Evolutionary conservation across 2,113 vertebrate species (phyloP), one percentile per base, ranked within the genome.

Genomic region (Stigmatopora argus): DNA sequence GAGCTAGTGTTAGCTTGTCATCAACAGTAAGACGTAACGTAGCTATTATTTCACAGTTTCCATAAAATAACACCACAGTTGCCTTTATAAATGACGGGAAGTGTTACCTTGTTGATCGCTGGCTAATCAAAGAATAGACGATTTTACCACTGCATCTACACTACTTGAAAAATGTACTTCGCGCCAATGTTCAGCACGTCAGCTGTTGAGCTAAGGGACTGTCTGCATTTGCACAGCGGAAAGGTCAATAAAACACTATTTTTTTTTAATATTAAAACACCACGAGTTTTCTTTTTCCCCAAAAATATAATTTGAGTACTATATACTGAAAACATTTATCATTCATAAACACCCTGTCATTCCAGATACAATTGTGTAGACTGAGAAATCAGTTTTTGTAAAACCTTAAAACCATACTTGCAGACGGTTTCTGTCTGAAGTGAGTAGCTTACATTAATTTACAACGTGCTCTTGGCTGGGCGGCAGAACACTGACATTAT

Each of bases 101-200:
- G 18, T 38, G 14, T 4, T 23, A 45, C 41, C 59, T 45, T 23
- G 19, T 3, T 60, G 7, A 13, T 15, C 13, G 2, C 12, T 44
- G 11, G 18, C 4, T 4, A 7, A 17, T 2, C 9, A 34, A 10
- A 41, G 38, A 41, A 10, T 44, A 63, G 46, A 47, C 13, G 18
- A 64, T 19, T 3, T 9, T 21, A 11, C 4, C 44, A 41, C 45
- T 3, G 45, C 10, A 4, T 21, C 17, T 14, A 14, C 8, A 14
- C 58, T 45, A 46, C 34, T 61, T 62, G 59, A 68, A 64, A 77
- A 78, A 82, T 70, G 73, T 74, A 81, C 72, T 64, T 83, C 88
- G 86, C 89, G 87, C 84, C 82, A 83, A 78, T 21, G 56, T 7
- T 55, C 8, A 4, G 0, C 0, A 13, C 83, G 73, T 80, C 67